Conservation (phyloP, 2,888 invertebrate species). For the Lasiommata megera region DNA sequence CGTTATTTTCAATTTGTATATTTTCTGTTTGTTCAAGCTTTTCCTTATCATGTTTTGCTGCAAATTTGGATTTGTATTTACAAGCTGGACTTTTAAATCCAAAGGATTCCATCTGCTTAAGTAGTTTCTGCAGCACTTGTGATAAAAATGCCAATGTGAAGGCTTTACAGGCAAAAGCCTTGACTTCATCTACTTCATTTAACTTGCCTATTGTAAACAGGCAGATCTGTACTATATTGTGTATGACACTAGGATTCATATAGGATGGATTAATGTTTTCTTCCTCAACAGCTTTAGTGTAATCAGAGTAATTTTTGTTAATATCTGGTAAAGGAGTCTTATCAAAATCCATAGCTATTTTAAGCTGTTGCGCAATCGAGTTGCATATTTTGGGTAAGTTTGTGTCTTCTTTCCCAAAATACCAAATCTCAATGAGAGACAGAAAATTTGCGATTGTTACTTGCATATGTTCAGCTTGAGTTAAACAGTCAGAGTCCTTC, state of each 20-base stretch:
- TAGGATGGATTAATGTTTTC: slow-evolving; percentile 78
- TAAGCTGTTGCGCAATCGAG: slow-evolving; percentile 86
- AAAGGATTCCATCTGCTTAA: slow-evolving; percentile 62
- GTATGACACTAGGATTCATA: slow-evolving; percentile 85
- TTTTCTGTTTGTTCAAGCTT: slow-evolving; percentile 23
- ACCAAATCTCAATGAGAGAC: slow-evolving; percentile 83
- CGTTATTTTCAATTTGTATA: slow-evolving; percentile 25
- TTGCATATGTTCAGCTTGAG: slow-evolving; percentile 74
- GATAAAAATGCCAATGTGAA: slow-evolving; percentile 92
- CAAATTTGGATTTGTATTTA: slow-evolving; percentile 51
- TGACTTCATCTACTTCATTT: slow-evolving; percentile 87
- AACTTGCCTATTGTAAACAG: slow-evolving; percentile 90
- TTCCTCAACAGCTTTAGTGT: slow-evolving; percentile 71
- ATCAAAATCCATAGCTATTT: slow-evolving; percentile 84
- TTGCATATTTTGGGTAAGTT: slow-evolving; percentile 86
- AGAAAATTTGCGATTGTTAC: slow-evolving; percentile 75
- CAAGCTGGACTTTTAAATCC: slow-evolving; percentile 72
- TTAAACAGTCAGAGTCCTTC: slow-evolving; percentile 68
- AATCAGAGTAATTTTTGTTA: slow-evolving; percentile 75
- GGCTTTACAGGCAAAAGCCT: slow-evolving; percentile 90
- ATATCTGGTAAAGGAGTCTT: slow-evolving; percentile 74
- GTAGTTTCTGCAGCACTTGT: slow-evolving; percentile 83
- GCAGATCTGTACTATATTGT: slow-evolving; percentile 91
- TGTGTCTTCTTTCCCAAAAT: slow-evolving; percentile 82
- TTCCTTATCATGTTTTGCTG: slow-evolving; percentile 18